Conservation (phyloP, 2,888 invertebrate genomes). For the Leptopilina drosophilae region DNA sequence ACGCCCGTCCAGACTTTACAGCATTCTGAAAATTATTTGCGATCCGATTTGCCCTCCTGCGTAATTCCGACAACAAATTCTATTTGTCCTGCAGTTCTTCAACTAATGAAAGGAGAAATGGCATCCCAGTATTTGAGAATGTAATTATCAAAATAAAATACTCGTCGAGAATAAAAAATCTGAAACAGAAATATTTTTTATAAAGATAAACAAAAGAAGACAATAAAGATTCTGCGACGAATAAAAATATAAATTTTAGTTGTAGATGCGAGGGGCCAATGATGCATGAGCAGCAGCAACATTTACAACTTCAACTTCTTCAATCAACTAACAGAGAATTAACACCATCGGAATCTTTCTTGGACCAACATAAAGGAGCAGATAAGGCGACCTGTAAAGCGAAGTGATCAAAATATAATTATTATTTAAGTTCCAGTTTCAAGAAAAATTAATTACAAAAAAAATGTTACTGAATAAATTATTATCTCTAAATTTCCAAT, state of each 20-base stretch:
- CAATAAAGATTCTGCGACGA: neutral
- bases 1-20: constrained; percentile 63
- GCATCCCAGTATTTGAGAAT: constrained; percentile 45
- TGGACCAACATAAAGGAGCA: neutral
- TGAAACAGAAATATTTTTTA: neutral
- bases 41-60: constrained; percentile 35
- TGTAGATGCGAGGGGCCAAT: constrained; percentile 19
- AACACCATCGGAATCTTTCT: neutral
- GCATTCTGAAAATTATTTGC: constrained; percentile 51
- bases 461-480: neutral
- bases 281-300: constrained; percentile 11
- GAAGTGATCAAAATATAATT: constrained; percentile 22
- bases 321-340: constrained; percentile 8
- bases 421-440: constrained; percentile 24
- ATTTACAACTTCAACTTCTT: constrained; percentile 27
- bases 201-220: neutral
- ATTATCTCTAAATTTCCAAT: neutral
- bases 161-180: neutral
- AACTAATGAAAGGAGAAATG: constrained; percentile 60
- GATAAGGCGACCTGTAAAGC: constrained; percentile 33
- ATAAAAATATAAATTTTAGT: constrained; percentile 5
- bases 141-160: neutral
- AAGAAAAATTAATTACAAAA: neutral
- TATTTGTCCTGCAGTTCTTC: constrained; percentile 63
- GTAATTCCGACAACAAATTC: constrained; percentile 51